phyloP scores from a whole-genome alignment of 2,888 invertebrate species.

The Acleris cristana region DNA sequence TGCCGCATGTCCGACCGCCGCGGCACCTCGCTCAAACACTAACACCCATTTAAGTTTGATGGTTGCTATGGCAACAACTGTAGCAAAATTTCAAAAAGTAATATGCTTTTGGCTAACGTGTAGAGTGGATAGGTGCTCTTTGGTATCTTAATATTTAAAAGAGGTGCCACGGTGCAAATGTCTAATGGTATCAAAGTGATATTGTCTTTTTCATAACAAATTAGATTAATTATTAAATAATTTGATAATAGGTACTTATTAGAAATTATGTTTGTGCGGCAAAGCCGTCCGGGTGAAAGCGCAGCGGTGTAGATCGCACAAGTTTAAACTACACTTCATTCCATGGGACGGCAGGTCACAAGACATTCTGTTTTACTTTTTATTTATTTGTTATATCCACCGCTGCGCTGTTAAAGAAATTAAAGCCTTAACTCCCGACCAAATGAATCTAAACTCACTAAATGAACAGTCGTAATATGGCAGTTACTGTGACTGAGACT shows the following conservation, averaged over 20 bases:
- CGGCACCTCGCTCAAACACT: not conserved
- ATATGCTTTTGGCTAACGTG: no score
- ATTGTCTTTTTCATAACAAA: slow-evolving; percentile 37
- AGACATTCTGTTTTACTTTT: not conserved
- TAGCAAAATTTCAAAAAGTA: not conserved
- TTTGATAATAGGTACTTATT: slow-evolving; percentile 57
- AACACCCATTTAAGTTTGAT: not conserved
- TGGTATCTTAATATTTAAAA: slow-evolving; percentile 6
- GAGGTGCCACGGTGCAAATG: slow-evolving; percentile 15
- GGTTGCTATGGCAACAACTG: not conserved
- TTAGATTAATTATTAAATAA: slow-evolving; percentile 41
- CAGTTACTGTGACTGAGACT: slow-evolving; percentile 54
- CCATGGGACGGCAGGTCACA: slow-evolving; percentile 5
- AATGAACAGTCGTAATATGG: slow-evolving; percentile 62
- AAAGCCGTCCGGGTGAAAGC: slow-evolving; percentile 38
- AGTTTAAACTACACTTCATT: slow-evolving; percentile 7
- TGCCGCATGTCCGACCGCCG: slow-evolving; percentile 15
- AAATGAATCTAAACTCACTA: slow-evolving; percentile 38
- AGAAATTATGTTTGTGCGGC: slow-evolving; percentile 62
- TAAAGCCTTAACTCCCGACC: slow-evolving; percentile 53
- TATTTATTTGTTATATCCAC: not conserved
- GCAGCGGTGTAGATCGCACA: slow-evolving; percentile 24
- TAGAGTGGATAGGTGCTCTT: no score
- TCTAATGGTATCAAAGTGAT: slow-evolving; percentile 15
- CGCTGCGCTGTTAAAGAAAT: slow-evolving; percentile 47